These are phyloP conservation scores for Sternotherus odoratus DNA, from an alignment of 2,797 vertebrate species.

Conservation along the genomic window DNA sequence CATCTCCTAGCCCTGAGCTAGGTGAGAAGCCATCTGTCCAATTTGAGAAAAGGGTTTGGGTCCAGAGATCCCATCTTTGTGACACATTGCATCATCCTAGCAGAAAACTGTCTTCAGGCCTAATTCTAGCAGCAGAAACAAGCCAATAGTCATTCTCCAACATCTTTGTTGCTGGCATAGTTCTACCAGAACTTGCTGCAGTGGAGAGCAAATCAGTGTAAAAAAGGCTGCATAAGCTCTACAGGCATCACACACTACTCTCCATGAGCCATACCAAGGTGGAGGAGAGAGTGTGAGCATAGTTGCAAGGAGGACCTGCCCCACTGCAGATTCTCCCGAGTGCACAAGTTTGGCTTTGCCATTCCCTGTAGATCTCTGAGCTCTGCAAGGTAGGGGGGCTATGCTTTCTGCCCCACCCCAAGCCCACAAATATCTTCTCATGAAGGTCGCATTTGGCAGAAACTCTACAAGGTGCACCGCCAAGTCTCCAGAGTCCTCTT, in stretches of 20 bases:
- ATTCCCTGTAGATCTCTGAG: background rate
- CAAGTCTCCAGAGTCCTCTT: background rate
- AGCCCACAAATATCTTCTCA: background rate
- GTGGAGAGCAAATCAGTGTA: background rate
- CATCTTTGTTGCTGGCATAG: background rate
- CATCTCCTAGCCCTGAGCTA: accelerated
- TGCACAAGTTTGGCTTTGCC: background rate
- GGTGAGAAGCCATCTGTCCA: background rate
- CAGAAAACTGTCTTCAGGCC: background rate
- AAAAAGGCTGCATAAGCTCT: background rate
- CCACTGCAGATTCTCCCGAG: background rate
- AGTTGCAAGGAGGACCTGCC: background rate
- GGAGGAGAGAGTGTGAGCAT: background rate
- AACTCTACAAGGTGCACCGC: background rate
- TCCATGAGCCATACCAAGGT: background rate
- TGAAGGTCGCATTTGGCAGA: background rate
- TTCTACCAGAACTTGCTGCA: background rate
- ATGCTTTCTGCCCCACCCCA: background rate
- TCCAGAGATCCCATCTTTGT: background rate
- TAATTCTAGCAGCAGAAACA: background rate
- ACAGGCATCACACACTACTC: background rate
- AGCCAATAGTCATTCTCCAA: background rate
- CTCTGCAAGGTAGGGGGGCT: background rate
- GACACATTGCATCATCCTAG: background rate
- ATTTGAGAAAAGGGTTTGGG: background rate